These are phyloP conservation scores for Pseudotriccus pelzelni DNA, from an alignment of 2,797 vertebrate genomes.

Conservation along the genomic window DNA sequence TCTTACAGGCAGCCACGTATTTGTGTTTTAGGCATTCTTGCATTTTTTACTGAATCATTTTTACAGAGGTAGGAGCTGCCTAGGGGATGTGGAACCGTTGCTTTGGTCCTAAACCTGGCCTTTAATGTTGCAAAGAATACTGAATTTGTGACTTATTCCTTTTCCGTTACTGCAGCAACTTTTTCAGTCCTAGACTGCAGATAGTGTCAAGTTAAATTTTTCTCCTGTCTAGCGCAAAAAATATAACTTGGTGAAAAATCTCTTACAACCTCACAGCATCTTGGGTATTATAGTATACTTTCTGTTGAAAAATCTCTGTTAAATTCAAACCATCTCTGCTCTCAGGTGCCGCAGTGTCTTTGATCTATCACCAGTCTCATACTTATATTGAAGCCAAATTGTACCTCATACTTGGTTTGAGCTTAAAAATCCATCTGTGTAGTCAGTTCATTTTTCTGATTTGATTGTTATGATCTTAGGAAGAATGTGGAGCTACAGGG, in stretches of 20 bases:
- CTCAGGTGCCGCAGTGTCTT: neutral
- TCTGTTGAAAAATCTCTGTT: constrained; percentile 16
- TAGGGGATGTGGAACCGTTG: neutral
- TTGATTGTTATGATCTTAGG: neutral
- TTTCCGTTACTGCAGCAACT: neutral
- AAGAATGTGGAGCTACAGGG: neutral
- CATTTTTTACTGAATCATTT: neutral
- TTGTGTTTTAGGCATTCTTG: neutral
- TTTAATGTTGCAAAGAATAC: neutral
- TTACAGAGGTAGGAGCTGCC: neutral
- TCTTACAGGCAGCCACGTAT: neutral
- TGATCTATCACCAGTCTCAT: constrained; percentile 3
- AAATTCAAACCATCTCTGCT: neutral
- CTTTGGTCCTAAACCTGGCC: neutral
- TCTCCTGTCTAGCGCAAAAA: neutral
- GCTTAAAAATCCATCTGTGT: constrained; percentile 31
- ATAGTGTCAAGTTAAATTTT: neutral
- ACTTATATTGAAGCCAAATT: constrained; percentile 36
- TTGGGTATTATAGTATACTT: neutral
- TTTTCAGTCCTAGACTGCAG: neutral
- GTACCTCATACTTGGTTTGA: constrained; percentile 34
- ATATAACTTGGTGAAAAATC: neutral
- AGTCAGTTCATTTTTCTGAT: constrained; percentile 33
- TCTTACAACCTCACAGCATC: neutral
- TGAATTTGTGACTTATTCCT: neutral